Percentiles rank a stretch among this genome's conserved stretches.
These are phyloP conservation scores for Icerya purchasi DNA, from an alignment of 2,888 invertebrate species.

Conservation along the genomic window DNA sequence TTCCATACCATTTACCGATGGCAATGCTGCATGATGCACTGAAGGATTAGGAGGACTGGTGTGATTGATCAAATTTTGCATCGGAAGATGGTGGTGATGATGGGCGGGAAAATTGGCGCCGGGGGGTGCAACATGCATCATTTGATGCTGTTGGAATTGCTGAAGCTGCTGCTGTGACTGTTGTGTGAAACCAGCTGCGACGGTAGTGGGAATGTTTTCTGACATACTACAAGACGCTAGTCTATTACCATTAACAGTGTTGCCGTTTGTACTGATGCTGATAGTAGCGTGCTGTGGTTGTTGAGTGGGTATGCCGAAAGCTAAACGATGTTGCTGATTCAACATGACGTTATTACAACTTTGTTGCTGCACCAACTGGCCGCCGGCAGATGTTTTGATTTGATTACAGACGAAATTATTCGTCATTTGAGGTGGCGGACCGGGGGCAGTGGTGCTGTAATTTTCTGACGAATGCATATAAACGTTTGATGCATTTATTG, in stretches of 20 bases:
- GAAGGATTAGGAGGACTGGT: neutral
- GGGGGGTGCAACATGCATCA: neutral
- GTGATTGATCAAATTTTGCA: neutral
- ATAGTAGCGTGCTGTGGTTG: too few relatives aligned
- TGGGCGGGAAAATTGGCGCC: neutral
- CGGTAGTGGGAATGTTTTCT: neutral
- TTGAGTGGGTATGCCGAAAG: too few relatives aligned
- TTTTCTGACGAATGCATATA: neutral
- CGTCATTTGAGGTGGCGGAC: neutral
- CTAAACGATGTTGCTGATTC: too few relatives aligned
- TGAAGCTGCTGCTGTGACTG: neutral
- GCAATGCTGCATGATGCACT: neutral
- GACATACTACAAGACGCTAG: neutral
- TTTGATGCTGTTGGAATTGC: slow-evolving; percentile 1
- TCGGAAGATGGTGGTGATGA: slow-evolving; percentile 1
- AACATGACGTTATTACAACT: too few relatives aligned
- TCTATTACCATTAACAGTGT: too few relatives aligned
- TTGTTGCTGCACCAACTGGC: too few relatives aligned
- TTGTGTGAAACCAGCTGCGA: too few relatives aligned
- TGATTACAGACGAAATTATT: neutral
- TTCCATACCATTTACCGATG: neutral
- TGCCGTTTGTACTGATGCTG: too few relatives aligned
- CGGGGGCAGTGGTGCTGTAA: neutral
- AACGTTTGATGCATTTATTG: too few relatives aligned
- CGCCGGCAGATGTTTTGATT: too few relatives aligned